Evolutionary conservation across 2,888 invertebrate species (phyloP).

Genomic region (Rhamnusium bicolor): DNA sequence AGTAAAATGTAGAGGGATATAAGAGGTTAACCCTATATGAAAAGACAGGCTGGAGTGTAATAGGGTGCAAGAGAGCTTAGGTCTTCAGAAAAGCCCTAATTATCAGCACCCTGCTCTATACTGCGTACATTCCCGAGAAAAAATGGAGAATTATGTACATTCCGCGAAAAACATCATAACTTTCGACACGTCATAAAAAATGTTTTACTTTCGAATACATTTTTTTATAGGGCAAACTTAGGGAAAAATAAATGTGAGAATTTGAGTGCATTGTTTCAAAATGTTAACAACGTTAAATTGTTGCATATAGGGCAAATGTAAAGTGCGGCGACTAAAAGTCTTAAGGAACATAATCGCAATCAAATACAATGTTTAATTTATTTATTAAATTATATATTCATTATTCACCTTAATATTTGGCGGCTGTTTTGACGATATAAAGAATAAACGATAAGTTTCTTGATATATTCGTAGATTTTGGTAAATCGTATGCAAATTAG

Average conservation of each 20-base stretch:
- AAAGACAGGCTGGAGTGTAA: constrained; percentile 60
- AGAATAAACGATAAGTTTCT: neutral
- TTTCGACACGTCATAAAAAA: neutral
- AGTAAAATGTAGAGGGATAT: constrained; percentile 46
- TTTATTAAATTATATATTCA: neutral
- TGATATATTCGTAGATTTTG: neutral
- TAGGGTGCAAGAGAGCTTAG: constrained; percentile 62
- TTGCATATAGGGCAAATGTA: neutral
- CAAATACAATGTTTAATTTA: neutral
- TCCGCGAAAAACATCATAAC: neutral
- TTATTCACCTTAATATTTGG: neutral
- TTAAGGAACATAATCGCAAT: neutral
- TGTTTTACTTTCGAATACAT: too few species aligned
- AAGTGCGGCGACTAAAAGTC: neutral
- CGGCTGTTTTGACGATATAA: neutral
- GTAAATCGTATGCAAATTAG: neutral
- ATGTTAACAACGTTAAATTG: neutral
- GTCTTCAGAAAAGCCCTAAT: constrained; percentile 67
- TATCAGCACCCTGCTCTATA: constrained; percentile 66
- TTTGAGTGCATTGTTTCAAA: neutral
- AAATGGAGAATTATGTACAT: constrained; percentile 46
- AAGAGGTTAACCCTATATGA: constrained; percentile 58
- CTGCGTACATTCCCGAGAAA: constrained; percentile 51
- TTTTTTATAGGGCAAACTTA: too few species aligned
- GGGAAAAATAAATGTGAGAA: neutral